Evolutionary conservation across 2,888 invertebrate genomes (phyloP), one percentile per base, ranked within the genome.

Genomic region (Eumacrocentrus americanus): DNA sequence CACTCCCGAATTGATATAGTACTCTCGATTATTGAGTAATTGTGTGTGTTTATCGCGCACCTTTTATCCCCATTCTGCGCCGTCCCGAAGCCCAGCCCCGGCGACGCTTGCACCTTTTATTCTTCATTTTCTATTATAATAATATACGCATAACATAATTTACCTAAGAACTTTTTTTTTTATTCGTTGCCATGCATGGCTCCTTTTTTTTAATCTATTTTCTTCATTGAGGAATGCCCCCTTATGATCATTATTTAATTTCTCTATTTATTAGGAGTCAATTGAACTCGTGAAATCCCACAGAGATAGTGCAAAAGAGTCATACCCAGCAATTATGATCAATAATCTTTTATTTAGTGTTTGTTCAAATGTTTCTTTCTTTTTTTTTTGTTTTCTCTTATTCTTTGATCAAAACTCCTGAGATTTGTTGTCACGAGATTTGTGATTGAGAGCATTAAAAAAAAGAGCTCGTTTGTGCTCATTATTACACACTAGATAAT

Each of bases 31-130:
- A 44, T 51, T 37, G n/a, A 60, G 52, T 51, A 56, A 54, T 58
- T 56, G 18, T 54, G 42, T 42, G n/a, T 42, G 11, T 42, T 42
- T 37, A 51, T 62, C 59, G 59, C 53, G 55, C 59, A 47, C 55
- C 60, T 37, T 58, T 47, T 60, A 51, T 37, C 59, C 46, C 65
- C 62, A 60, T 60, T 65, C 18, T 12, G 58, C 68, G 69, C 71
- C 70, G 73, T 73, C 73, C 74, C 74, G 72, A 78, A 78, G 77
- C 77, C 78, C 78, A 78, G 76, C 76, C 74, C 67, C 73, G 70
- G 73, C 71, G 67, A 73, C 68, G 68, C 11, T 53, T 56, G 50
- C 20, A 14, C 18, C 3, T 34, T 37, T 25, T 11, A 22, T 54
- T 44, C 23, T 25, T 25, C 29, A 40, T 29, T 58, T 47, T 22